Evolutionary conservation across 2,797 vertebrate genomes (phyloP).

Genomic region (Lindbergichthys nudifrons): DNA sequence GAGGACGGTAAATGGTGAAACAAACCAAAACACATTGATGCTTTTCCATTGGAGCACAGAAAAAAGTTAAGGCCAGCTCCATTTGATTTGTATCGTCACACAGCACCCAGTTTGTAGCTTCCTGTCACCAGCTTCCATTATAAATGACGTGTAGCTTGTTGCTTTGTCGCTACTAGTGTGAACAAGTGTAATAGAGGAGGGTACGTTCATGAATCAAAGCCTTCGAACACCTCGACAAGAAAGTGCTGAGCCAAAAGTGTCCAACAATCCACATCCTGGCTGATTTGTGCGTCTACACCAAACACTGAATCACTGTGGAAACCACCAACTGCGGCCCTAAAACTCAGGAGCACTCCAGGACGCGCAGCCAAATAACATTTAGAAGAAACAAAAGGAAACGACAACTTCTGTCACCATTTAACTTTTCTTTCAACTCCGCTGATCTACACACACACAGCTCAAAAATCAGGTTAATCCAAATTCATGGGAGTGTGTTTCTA

Average conservation of each 20-base stretch:
- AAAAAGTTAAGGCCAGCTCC: too few relatives aligned
- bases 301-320: constrained; percentile 71
- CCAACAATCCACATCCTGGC: constrained; percentile 50
- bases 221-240: constrained; percentile 48
- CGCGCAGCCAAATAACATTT: constrained; percentile 37
- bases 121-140: too few relatives aligned
- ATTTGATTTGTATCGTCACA: too few relatives aligned
- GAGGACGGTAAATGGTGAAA: too few relatives aligned
- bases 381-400: background rate
- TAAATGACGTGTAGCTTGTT: too few relatives aligned
- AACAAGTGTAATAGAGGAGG: constrained; percentile 20
- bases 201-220: constrained; percentile 24
- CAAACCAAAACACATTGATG: too few relatives aligned
- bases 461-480: constrained; percentile 2
- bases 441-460: background rate
- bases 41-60: too few relatives aligned
- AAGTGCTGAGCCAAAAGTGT: constrained; percentile 47
- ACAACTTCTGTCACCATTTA: constrained; percentile 37
- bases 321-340: constrained; percentile 55
- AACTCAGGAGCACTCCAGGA: constrained; percentile 31
- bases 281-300: constrained; percentile 70
- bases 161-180: too few relatives aligned
- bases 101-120: too few relatives aligned
- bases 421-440: constrained; percentile 29
- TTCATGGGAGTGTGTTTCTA: constrained; percentile 7